Conservation (phyloP, 2,888 invertebrate species). For the Polydesmus complanatus region DNA sequence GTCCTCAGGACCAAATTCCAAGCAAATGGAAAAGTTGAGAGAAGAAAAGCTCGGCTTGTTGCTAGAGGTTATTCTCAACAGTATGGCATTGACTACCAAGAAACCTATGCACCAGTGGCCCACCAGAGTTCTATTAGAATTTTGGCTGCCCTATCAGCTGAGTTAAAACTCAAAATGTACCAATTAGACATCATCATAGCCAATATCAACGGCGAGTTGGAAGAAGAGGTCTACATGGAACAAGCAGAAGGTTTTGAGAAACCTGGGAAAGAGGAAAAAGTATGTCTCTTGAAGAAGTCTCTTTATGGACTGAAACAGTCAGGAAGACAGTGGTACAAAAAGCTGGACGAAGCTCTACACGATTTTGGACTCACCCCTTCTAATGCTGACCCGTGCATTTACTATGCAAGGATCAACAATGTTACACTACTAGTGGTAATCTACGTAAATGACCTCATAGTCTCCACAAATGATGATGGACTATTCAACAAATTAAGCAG, state of each 20-base stretch:
- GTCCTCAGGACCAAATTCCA: conserved; percentile 6
- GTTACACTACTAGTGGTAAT: background rate
- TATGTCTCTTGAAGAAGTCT: background rate
- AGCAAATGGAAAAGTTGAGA: background rate
- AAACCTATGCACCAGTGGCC: conserved; percentile 10
- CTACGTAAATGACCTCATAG: background rate
- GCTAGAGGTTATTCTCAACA: conserved; percentile 9
- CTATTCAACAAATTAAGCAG: background rate
- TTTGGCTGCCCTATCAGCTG: conserved; percentile 3
- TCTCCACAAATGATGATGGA: background rate
- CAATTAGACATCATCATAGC: conserved; percentile 9
- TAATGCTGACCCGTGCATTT: conserved; percentile 8
- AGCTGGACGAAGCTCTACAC: background rate
- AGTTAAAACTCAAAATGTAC: background rate
- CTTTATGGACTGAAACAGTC: conserved; percentile 11
- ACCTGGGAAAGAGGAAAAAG: background rate
- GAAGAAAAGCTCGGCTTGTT: conserved; percentile 7
- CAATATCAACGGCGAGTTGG: conserved; percentile 3
- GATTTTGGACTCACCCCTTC: no score
- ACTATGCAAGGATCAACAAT: background rate
- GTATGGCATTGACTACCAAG: conserved; percentile 1
- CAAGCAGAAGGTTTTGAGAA: background rate
- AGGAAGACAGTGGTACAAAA: conserved; percentile 10
- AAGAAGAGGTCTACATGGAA: conserved; percentile 7
- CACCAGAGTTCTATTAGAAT: conserved; percentile 3